Conservation (phyloP, 2,888 invertebrate species). For the Hipparchia semele region DNA sequence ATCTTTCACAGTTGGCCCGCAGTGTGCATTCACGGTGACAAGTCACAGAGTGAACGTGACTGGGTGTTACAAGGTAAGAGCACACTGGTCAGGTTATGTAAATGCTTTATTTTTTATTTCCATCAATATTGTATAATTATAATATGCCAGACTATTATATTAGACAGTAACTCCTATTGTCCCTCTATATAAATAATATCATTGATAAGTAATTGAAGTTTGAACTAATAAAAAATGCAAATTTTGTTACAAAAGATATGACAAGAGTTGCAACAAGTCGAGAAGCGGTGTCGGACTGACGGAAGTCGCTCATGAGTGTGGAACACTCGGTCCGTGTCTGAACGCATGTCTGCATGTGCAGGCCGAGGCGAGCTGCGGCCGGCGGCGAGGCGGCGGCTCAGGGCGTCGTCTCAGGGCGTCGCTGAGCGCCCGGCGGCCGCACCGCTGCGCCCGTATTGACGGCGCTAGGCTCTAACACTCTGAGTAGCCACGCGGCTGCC, state of each 20-base stretch:
- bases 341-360: conserved; percentile 78
- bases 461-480: conserved; percentile 71
- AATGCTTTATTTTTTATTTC: conserved; percentile 38
- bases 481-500: conserved; percentile 61
- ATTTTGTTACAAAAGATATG: conserved; percentile 24
- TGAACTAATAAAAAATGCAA: conserved; percentile 15
- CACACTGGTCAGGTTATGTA: conserved; percentile 5
- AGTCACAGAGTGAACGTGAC: conserved; percentile 96
- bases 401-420: conserved; percentile 52
- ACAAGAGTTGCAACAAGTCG: conserved; percentile 35
- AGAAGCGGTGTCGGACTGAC: conserved; percentile 72
- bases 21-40: conserved; percentile 96
- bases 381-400: conserved; percentile 62
- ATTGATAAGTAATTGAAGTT: not conserved
- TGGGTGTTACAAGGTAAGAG: conserved; percentile 92
- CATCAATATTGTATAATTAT: conserved; percentile 32
- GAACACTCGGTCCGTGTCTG: conserved; percentile 51
- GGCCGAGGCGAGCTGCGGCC: conserved; percentile 73
- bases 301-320: conserved; percentile 49
- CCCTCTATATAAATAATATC: conserved; percentile 31
- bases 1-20: conserved; percentile 87
- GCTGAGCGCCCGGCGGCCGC: conserved; percentile 56
- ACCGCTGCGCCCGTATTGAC: conserved; percentile 65
- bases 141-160: conserved; percentile 30
- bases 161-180: conserved; percentile 24